Evolutionary conservation across 2,797 vertebrate genomes (phyloP).

Genomic region (Sebastes hopkinsi): DNA sequence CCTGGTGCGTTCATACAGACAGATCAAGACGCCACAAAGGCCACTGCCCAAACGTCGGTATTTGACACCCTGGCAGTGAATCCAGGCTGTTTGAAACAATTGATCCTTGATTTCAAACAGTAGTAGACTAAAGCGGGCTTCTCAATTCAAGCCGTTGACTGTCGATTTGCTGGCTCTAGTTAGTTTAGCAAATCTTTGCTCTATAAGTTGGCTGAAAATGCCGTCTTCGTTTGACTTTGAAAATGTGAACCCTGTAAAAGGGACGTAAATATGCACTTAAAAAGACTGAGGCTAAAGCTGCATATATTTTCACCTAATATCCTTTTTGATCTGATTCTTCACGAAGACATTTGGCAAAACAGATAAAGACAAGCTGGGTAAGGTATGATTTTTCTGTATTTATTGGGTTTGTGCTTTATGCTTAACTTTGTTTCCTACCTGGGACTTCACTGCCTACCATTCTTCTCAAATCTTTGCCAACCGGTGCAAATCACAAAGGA

Average conservation of each 20-base stretch:
- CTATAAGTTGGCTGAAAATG: not conserved
- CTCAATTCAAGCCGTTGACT: not conserved
- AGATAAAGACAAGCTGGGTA: not conserved
- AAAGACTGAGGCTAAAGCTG: not conserved
- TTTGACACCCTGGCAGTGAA: not conserved
- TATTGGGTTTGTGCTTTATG: not conserved
- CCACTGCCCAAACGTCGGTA: not conserved
- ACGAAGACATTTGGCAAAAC: not conserved
- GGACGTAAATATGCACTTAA: not conserved
- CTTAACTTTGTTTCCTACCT: slow-evolving; percentile 1
- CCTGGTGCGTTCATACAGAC: not conserved
- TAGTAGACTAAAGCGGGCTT: not conserved
- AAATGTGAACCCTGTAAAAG: not conserved
- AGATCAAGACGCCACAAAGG: too few relatives aligned
- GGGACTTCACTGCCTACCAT: not conserved
- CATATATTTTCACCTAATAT: not conserved
- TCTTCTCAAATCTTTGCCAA: slow-evolving; percentile 24
- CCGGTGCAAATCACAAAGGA: slow-evolving; percentile 40
- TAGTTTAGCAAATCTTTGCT: not conserved
- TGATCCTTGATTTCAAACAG: not conserved
- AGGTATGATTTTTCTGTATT: not conserved
- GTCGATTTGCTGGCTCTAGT: not conserved
- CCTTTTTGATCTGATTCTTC: not conserved
- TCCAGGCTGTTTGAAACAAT: not conserved
- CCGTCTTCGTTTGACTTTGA: not conserved